Conservation (phyloP, 2,888 invertebrate species). For the Phytoseiulus persimilis region DNA sequence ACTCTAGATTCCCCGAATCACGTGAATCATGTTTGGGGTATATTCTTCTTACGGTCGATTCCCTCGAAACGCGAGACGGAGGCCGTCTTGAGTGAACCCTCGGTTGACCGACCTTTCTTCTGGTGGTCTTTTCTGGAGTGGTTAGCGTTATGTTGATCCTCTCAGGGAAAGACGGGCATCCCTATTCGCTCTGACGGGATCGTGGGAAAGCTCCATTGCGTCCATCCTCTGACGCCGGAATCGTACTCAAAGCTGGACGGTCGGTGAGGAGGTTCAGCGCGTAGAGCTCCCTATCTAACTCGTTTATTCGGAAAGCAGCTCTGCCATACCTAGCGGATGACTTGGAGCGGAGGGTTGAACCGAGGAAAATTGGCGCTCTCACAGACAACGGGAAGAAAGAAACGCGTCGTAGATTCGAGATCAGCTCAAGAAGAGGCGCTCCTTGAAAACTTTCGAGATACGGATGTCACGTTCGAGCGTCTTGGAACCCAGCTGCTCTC, state of each 20-base stretch:
- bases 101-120: too few species aligned
- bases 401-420: not conserved
- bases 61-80: too few species aligned
- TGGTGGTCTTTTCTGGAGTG: too few species aligned
- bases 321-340: not conserved
- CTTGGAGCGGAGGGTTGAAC: not conserved
- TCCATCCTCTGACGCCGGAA: not conserved
- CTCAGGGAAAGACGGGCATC: too few species aligned
- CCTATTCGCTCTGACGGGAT: too few species aligned
- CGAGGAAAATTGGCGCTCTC: not conserved
- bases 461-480: not conserved
- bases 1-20: too few species aligned
- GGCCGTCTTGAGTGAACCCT: too few species aligned
- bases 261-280: not conserved
- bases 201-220: too few species aligned
- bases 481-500: not conserved
- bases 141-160: too few species aligned
- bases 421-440: not conserved
- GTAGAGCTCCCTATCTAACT: not conserved
- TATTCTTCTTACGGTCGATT: too few species aligned
- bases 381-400: not conserved
- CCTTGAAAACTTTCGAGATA: not conserved
- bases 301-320: not conserved
- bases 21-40: too few species aligned
- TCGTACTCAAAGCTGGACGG: not conserved